Evolutionary conservation across 1,140 invertebrate species (phyloP).

Genomic region (Drosophila bocqueti): DNA sequence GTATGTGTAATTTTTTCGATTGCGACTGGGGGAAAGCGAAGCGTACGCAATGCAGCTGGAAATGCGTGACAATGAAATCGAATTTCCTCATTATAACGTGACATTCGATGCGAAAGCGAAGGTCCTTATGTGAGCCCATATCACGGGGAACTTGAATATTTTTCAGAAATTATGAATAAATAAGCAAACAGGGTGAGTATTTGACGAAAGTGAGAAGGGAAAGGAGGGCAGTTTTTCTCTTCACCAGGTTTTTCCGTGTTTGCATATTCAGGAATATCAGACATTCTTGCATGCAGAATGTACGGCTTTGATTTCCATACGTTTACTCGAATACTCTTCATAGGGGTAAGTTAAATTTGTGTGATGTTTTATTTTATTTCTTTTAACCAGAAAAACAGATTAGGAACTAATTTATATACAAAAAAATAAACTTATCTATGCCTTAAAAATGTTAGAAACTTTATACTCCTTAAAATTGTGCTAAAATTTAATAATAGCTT

Average conservation of each 20-base stretch:
- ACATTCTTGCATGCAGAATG: conserved; percentile 19
- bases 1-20: conserved; percentile 73
- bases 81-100: conserved; percentile 78
- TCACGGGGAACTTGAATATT: conserved; percentile 16
- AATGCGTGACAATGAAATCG: conserved; percentile 79
- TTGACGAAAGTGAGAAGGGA: neutral
- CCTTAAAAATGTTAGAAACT: no score
- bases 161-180: conserved; percentile 29
- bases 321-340: conserved; percentile 9
- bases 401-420: no score
- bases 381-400: no score
- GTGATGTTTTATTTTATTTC: no score
- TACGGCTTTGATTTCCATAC: conserved; percentile 38
- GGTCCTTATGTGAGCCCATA: conserved; percentile 3
- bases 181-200: neutral
- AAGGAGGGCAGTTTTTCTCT: conserved; percentile 12
- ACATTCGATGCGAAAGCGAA: conserved; percentile 32
- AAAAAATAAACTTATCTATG: no score
- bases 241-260: neutral
- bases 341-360: neutral
- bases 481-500: no score
- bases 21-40: conserved; percentile 8
- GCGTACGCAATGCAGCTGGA: conserved; percentile 17
- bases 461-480: no score
- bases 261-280: conserved; percentile 27